Conservation (phyloP, 1,140 invertebrate genomes). For the Globodera rostochiensis region DNA sequence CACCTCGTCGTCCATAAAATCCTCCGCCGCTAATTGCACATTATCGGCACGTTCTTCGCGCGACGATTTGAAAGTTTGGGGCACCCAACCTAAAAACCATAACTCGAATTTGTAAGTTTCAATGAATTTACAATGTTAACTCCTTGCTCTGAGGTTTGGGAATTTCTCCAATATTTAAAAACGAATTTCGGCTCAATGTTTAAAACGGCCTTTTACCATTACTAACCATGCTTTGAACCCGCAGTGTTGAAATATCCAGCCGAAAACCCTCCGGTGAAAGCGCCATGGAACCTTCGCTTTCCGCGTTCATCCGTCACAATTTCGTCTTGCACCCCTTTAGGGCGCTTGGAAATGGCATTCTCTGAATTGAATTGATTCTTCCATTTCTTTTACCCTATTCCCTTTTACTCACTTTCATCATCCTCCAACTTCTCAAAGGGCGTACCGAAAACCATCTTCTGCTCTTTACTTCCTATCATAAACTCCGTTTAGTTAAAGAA, state of each 20-base stretch:
- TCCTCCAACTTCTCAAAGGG: slow-evolving; percentile 62
- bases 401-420: slow-evolving; percentile 51
- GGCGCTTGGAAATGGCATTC: slow-evolving; percentile 72
- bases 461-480: too few species aligned
- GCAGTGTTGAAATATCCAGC: slow-evolving; percentile 97
- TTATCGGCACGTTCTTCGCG: slow-evolving; percentile 72
- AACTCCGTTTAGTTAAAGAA: background rate
- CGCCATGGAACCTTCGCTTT: slow-evolving; percentile 90
- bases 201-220: background rate
- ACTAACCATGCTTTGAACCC: slow-evolving; percentile 81
- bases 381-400: slow-evolving; percentile 14
- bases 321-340: slow-evolving; percentile 83
- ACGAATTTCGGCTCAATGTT: background rate
- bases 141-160: too few species aligned
- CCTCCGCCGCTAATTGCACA: slow-evolving; percentile 76
- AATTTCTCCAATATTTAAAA: too few species aligned
- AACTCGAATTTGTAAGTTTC: background rate
- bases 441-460: slow-evolving; percentile 51
- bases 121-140: too few species aligned
- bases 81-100: slow-evolving; percentile 76
- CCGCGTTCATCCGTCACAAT: slow-evolving; percentile 86
- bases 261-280: slow-evolving; percentile 97
- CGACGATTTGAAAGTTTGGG: slow-evolving; percentile 87
- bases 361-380: slow-evolving; percentile 36
- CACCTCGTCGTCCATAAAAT: slow-evolving; percentile 97